Conservation (phyloP, 2,888 invertebrate species). For the Sphaerophoria taeniata region DNA sequence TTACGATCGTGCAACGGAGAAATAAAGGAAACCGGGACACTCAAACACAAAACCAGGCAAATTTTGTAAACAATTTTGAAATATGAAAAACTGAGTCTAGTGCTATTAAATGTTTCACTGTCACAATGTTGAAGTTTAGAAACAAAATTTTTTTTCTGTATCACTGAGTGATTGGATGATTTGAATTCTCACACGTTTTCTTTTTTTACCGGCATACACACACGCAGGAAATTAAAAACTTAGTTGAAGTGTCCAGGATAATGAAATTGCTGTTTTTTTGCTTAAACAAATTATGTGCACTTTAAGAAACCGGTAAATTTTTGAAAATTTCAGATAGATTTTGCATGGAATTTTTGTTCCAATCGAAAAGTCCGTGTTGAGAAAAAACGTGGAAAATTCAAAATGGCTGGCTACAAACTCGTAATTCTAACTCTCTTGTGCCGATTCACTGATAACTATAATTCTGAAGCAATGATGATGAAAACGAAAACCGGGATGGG, state of each 20-base stretch:
- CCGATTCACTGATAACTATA: conserved; percentile 67
- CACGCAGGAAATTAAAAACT: not conserved
- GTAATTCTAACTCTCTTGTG: conserved; percentile 63
- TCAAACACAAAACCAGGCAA: conserved; percentile 19
- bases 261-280: too few relatives aligned
- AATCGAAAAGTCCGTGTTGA: conserved; percentile 27
- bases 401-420: conserved; percentile 70
- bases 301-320: too few relatives aligned
- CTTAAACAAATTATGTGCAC: too few relatives aligned
- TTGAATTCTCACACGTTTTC: not conserved
- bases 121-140: conserved; percentile 11
- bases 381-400: conserved; percentile 71
- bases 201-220: conserved; percentile 24
- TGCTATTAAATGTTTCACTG: conserved; percentile 35
- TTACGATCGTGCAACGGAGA: not conserved
- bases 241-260: too few relatives aligned
- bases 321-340: too few relatives aligned
- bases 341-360: too few relatives aligned
- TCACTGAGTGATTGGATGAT: conserved; percentile 12
- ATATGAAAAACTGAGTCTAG: conserved; percentile 15
- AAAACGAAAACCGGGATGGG: conserved; percentile 42
- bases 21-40: conserved; percentile 29
- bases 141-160: not conserved
- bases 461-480: conserved; percentile 44
- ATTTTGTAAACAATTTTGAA: conserved; percentile 37